A percentile compares a stretch with the other conserved stretches of the same genome.
Conservation (phyloP, 2,797 vertebrate species). For the Trematomus bernacchii region DNA sequence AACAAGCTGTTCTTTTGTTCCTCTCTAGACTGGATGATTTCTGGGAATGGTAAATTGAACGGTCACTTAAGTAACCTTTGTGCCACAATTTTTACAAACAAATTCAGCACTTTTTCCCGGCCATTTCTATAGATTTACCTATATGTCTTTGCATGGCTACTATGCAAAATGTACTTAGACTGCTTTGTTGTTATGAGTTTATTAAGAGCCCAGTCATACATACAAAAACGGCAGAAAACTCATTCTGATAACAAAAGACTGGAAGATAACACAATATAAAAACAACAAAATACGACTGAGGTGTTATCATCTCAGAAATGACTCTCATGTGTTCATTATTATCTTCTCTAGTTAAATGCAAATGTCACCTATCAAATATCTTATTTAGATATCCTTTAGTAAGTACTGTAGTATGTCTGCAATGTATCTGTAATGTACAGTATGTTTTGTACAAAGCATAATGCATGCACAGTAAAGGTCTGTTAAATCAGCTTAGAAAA, state of each 20-base stretch:
- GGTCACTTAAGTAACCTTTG: too few species aligned
- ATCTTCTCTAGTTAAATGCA: slow-evolving; percentile 1
- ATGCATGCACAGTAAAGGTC: neutral
- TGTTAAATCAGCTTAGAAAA: neutral
- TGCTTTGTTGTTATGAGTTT: slow-evolving; percentile 44
- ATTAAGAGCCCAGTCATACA: slow-evolving; percentile 33
- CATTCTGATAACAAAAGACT: slow-evolving; percentile 23
- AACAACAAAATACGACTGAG: slow-evolving; percentile 1
- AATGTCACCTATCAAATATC: neutral
- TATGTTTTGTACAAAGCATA: too few species aligned
- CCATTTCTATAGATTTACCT: slow-evolving; percentile 21
- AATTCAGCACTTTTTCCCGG: too few species aligned
- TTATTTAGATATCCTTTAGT: neutral
- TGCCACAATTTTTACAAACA: too few species aligned
- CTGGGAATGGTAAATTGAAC: too few species aligned
- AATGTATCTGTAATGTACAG: neutral
- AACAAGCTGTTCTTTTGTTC: too few species aligned
- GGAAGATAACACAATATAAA: slow-evolving; percentile 6
- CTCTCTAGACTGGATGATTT: too few species aligned
- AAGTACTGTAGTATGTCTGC: slow-evolving; percentile 6
- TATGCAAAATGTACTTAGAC: slow-evolving; percentile 39
- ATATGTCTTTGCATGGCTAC: slow-evolving; percentile 21
- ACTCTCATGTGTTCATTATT: neutral
- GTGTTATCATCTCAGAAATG: neutral
- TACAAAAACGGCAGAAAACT: slow-evolving; percentile 37